These are phyloP conservation scores for Florisuga fusca DNA, from an alignment of 2,797 vertebrate species.

Conservation along the genomic window DNA sequence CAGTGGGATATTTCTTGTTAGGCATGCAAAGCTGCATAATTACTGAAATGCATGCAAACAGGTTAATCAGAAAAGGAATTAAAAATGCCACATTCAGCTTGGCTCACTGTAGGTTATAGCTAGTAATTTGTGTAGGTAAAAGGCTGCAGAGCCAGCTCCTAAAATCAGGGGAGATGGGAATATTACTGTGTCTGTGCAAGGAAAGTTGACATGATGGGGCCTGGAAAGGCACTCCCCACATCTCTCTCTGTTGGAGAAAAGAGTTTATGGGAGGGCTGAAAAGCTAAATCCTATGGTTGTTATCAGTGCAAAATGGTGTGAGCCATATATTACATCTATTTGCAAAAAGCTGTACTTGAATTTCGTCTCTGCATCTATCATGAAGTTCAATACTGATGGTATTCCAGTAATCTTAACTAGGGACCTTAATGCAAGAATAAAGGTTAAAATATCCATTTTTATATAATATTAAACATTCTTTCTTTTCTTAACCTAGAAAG, in stretches of 20 bases:
- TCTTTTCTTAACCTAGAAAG: not conserved
- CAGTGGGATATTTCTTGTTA: not conserved
- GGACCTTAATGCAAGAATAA: not conserved
- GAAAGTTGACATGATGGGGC: not conserved
- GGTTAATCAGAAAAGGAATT: constrained; percentile 49
- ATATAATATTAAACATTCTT: not conserved
- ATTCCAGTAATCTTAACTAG: not conserved
- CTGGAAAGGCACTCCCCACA: not conserved
- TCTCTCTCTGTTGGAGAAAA: not conserved
- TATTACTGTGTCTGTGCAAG: not conserved
- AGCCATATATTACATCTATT: not conserved
- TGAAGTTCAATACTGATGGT: not conserved
- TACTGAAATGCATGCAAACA: constrained; percentile 34
- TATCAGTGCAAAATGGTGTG: not conserved
- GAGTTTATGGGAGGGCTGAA: not conserved
- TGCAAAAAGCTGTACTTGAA: not conserved
- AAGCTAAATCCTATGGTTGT: not conserved
- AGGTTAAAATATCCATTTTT: not conserved
- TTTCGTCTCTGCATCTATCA: not conserved
- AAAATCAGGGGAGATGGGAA: not conserved
- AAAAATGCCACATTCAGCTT: not conserved
- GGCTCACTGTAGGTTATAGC: not conserved
- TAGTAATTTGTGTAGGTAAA: constrained; percentile 15
- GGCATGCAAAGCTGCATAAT: constrained; percentile 17
- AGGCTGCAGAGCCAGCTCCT: not conserved